Base-by-base conservation (phyloP, 1,140 invertebrate genomes). In the Saccostrea glomerata region DNA sequence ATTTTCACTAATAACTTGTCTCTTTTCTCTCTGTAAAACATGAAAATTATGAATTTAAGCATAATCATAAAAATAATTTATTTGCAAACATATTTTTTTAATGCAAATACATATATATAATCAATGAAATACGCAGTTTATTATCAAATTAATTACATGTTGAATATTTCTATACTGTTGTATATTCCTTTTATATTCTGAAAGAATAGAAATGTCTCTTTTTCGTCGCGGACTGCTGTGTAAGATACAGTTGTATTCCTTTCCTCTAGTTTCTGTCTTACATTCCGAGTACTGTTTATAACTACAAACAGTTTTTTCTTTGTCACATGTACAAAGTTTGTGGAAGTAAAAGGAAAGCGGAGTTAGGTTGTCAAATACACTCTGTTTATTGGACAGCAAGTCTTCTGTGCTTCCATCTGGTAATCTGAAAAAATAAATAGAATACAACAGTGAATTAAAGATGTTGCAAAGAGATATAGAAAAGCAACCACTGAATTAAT, bases 321-420 rank as follows among this genome's bases (percentile, higher is more conserved):
- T 30, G 25, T 77, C 70, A 77, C 70, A 77, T 30, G 70, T 77
- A 25, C 70, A 77, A 2, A 77, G 25, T 77, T 77, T 77, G 7
- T 77, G 70, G 3, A 77, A 40, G 30, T 77, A 77, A 3, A 30
- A 15, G 4, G 70, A 77, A 23, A 77, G 25, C 23, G 70, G 70
- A 13, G 70, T 5, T 2, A 77, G 30, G 30, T 15, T 77, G 30
- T 77, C 70, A 15, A 30, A 77, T 15, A 77, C 25, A 77, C 23
- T 30, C 11, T 77, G 25, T 77, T 9, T 15, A 30, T 77, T 1
- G 0, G 70, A 25, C 30, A 77, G 11, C 2, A 77, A 7, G 25
- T 77, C 70, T 13, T 77, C 70, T 3, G 23, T 13, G 30, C 70
- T 77, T 15, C 70, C 70, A 77, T 25, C 9, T 11, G 70, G 70